Percentiles rank a stretch among this genome's conserved stretches.
Conservation (phyloP, 2,113 vertebrate species). For the Oceanites oceanicus region DNA sequence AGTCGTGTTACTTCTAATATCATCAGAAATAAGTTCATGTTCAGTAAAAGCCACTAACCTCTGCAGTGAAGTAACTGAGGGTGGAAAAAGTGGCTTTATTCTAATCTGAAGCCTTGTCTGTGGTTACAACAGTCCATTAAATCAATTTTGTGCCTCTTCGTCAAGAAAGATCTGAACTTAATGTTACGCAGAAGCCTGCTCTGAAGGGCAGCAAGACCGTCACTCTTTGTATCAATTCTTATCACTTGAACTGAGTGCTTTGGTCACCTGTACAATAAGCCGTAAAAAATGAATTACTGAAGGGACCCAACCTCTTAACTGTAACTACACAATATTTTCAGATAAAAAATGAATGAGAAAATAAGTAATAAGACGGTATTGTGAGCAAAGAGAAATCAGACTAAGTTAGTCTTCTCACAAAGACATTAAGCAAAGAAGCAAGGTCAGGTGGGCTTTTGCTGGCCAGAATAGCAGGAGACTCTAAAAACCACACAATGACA, state of each 20-base stretch:
- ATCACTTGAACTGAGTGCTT: not conserved
- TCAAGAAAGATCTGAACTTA: not conserved
- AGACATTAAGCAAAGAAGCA: not conserved
- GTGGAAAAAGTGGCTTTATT: not conserved
- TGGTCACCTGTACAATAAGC: not conserved
- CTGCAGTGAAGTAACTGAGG: not conserved
- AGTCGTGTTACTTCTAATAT: not conserved
- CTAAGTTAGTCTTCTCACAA: not conserved
- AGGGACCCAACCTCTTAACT: not conserved
- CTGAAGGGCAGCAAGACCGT: not conserved
- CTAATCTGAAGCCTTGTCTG: not conserved
- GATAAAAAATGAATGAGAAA: not conserved
- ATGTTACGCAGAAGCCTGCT: not conserved
- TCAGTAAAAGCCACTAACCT: not conserved
- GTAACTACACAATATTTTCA: not conserved
- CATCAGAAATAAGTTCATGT: not conserved
- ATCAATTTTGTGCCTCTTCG: not conserved
- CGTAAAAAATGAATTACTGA: not conserved
- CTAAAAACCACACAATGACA: not conserved
- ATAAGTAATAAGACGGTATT: not conserved
- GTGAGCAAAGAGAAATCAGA: not conserved
- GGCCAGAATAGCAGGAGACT: not conserved
- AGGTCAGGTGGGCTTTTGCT: not conserved
- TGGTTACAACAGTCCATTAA: slow-evolving; percentile 9
- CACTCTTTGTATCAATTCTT: not conserved